Base-by-base conservation (phyloP, 2,113 vertebrate species). In the Etheostoma spectabile region DNA sequence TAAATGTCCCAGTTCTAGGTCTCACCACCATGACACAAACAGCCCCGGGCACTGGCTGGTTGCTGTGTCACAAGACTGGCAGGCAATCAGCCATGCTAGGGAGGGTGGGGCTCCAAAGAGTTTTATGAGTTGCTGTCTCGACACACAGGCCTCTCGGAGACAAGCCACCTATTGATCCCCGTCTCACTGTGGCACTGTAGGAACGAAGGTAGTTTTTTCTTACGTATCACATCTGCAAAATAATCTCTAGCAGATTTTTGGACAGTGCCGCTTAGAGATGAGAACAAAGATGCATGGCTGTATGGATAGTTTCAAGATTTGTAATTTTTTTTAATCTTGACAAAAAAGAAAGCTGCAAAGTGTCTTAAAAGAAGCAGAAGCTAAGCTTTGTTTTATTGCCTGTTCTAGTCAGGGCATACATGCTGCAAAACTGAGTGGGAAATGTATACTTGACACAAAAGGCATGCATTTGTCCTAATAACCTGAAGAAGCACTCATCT, bases 31-130 rank as follows among this genome's bases (percentile, higher is more conserved):
- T 65, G 75, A 85, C 84, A 88, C 83, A 90, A 83, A 84, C 83
- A 77, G 82, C 80, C 67, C 62, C 24, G 77, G 71, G 87, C 85
- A 71, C 74, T 79, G 70, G 83, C 79, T 85, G 62, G 69, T 35
- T 87, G 90, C 70, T 86, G 86, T 91, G 80, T 94, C 93, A 92
- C 84, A 88, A 82, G 84, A 79, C 85, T 86, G 88, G 90, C 89
- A 79, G 81, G 74, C 74, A 77, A 89, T 84, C 89, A 92, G 86
- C 82, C 61, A 64, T 14, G 74, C 52, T 18, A 51, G 63, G 60
- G 78, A 72, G 74, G 84, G 83, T 53, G 80, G 84, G 80, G 82
- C 84, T 86, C 57, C 59, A 70, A 24, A 65, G 81, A 80, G 79
- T 92, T 91, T 89, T 85, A 90, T 71, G 85, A 89, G 84, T 80